Conservation (phyloP, 2,113 vertebrate genomes). For the Crotalus helleri region DNA sequence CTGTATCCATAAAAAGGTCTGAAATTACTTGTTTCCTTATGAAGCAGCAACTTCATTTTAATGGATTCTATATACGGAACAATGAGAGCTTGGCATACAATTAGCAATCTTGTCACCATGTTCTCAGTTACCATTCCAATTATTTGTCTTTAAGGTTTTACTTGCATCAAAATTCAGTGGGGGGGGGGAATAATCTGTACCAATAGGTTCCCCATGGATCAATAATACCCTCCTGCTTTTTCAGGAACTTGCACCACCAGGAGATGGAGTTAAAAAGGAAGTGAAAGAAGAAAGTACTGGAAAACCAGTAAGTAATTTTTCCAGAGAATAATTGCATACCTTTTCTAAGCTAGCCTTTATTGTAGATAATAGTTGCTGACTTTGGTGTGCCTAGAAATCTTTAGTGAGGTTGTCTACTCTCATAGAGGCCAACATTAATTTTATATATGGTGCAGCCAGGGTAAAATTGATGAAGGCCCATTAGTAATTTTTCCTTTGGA, state of each 20-base stretch:
- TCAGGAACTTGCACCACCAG: constrained; percentile 21
- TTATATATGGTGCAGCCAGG: not conserved
- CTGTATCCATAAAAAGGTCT: not conserved
- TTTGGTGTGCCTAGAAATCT: not conserved
- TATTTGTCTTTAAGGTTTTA: not conserved
- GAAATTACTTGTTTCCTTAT: not conserved
- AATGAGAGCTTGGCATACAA: not conserved
- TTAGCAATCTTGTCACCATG: not conserved
- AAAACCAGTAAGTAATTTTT: constrained; percentile 3
- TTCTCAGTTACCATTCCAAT: not conserved
- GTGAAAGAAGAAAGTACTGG: not conserved
- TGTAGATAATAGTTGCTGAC: not conserved
- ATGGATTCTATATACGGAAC: not conserved
- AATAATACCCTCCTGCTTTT: not conserved
- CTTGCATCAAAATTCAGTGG: not conserved
- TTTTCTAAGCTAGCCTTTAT: not conserved
- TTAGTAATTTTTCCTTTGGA: not conserved
- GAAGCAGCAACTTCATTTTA: not conserved
- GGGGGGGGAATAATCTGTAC: not conserved
- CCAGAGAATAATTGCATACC: not conserved
- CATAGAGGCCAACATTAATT: not conserved
- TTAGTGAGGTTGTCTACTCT: no score
- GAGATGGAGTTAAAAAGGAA: not conserved
- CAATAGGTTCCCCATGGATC: not conserved
- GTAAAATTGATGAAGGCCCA: no score